Percentiles rank a stretch among this genome's conserved stretches.
Evolutionary conservation across 1,140 invertebrate species (phyloP).

Genomic region (Xylocopa sonorina): DNA sequence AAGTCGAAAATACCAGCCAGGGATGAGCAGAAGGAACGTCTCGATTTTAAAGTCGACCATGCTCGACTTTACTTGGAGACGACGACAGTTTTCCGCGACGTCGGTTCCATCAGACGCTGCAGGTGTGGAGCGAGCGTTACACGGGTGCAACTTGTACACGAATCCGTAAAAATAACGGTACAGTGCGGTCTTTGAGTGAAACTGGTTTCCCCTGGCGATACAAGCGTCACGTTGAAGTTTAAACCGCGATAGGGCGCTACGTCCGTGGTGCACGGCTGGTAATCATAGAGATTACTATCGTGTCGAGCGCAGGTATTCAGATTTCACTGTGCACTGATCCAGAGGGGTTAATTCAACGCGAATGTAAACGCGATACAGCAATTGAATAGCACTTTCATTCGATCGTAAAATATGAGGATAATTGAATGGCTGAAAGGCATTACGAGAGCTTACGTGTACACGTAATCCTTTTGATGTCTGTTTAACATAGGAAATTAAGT

Average conservation of each 20-base stretch:
- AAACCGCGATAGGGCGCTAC: constrained; percentile 13
- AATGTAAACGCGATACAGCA: neutral
- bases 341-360: constrained; percentile 14
- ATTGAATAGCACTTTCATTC: neutral
- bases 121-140: constrained; percentile 18
- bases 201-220: constrained; percentile 67
- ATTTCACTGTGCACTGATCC: neutral
- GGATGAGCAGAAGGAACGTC: neutral
- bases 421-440: too few species aligned
- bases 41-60: neutral
- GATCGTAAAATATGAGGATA: neutral
- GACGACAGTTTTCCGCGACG: constrained; percentile 31
- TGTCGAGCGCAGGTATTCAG: neutral
- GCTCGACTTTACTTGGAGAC: constrained; percentile 11
- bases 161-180: constrained; percentile 65
- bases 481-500: too few species aligned
- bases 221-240: constrained; percentile 17
- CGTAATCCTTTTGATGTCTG: too few species aligned
- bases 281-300: constrained; percentile 15
- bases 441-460: too few species aligned
- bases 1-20: neutral
- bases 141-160: constrained; percentile 32
- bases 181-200: constrained; percentile 45
- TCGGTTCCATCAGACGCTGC: neutral
- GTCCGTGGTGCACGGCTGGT: too few species aligned